Conservation (phyloP, 2,113 vertebrate genomes). For the Toxotes jaculatrix region DNA sequence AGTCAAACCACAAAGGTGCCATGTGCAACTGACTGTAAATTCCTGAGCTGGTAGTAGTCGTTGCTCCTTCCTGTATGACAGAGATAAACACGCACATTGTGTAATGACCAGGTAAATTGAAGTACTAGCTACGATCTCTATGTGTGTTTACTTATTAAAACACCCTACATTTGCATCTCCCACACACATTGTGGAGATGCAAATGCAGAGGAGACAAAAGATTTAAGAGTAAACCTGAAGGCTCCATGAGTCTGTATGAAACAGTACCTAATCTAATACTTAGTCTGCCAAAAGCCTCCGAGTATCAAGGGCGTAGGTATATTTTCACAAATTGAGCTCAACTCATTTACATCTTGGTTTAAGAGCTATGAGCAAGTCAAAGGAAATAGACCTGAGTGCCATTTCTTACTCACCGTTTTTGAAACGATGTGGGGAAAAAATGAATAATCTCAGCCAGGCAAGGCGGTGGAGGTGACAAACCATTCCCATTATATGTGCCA, state of each 20-base stretch:
- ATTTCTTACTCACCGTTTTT: constrained; percentile 24
- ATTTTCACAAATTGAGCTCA: neutral
- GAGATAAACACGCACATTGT: neutral
- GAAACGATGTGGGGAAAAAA: constrained; percentile 32
- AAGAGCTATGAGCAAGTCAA: neutral
- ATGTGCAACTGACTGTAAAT: neutral
- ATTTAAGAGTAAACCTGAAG: neutral
- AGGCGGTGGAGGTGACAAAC: constrained; percentile 43
- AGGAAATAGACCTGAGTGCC: neutral
- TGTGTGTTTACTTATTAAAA: neutral
- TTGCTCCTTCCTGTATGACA: neutral
- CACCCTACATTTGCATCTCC: too few species aligned
- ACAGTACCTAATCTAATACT: neutral
- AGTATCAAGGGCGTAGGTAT: neutral
- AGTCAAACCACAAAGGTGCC: neutral
- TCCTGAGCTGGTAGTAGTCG: neutral
- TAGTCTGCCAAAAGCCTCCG: neutral
- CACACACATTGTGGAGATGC: neutral
- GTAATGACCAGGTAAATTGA: too few species aligned
- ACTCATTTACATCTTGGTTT: constrained; percentile 8
- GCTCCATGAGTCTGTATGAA: too few species aligned
- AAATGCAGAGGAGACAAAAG: neutral
- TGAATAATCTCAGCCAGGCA: constrained; percentile 22
- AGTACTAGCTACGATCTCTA: too few species aligned
- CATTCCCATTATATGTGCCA: constrained; percentile 44